phyloP scores from a whole-genome alignment of 2,888 invertebrate genomes.

The Caradrina clavipalpis region DNA sequence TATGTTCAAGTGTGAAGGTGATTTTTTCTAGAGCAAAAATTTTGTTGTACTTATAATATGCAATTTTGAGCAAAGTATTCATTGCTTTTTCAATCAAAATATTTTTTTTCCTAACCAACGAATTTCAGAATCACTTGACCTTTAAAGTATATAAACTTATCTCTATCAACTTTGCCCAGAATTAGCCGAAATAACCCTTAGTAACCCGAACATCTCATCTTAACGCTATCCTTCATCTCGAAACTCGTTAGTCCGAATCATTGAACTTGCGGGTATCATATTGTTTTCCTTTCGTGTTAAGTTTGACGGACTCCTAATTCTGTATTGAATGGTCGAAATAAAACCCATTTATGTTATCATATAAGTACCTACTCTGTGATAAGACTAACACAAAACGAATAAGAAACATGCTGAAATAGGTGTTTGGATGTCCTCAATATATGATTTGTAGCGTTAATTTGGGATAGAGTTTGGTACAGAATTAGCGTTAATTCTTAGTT shows the following conservation, averaged over 20 bases:
- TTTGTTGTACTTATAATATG: too few relatives aligned
- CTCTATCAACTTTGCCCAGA: background rate
- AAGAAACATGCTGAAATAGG: background rate
- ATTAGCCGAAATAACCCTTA: conserved; percentile 1
- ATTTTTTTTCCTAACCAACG: too few relatives aligned
- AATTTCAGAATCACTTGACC: background rate
- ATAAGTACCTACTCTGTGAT: background rate
- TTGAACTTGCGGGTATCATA: background rate
- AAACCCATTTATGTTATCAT: background rate
- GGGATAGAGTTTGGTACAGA: background rate
- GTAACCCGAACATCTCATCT: background rate
- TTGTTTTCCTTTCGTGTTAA: background rate
- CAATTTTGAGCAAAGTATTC: too few relatives aligned
- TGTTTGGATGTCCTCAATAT: background rate
- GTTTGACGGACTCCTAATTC: background rate
- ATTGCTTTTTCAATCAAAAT: too few relatives aligned
- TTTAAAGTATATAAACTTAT: background rate
- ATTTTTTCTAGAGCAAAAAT: too few relatives aligned
- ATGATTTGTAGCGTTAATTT: background rate
- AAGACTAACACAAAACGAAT: background rate
- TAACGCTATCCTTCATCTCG: background rate
- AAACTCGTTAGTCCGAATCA: background rate
- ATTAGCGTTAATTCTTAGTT: background rate
- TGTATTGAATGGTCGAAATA: background rate
- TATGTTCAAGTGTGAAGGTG: too few relatives aligned